A percentile compares a stretch with the other conserved stretches of the same genome.
Evolutionary conservation across 2,113 vertebrate genomes (phyloP).

Genomic region (Emydura subglobosa): DNA sequence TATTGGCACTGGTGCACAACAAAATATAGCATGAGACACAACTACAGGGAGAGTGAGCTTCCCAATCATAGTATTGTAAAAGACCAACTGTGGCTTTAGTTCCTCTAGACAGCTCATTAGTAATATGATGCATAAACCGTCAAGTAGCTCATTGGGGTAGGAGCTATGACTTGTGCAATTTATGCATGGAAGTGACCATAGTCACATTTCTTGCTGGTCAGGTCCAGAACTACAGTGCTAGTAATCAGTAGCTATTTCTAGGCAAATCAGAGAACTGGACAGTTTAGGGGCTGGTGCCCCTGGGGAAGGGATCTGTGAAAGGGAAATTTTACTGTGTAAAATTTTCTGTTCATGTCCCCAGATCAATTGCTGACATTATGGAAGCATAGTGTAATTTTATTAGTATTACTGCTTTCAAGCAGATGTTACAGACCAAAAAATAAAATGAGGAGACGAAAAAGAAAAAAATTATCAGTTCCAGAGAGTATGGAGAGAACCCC

Average conservation of each 20-base stretch:
- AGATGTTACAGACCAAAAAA: slow-evolving; percentile 61
- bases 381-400: slow-evolving; percentile 46
- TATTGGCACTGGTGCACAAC: background rate
- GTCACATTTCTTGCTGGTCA: background rate
- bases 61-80: background rate
- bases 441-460: slow-evolving; percentile 48
- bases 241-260: background rate
- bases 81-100: background rate
- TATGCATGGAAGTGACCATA: background rate
- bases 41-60: background rate
- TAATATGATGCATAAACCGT: background rate
- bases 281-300: background rate
- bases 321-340: background rate
- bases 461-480: slow-evolving; percentile 67
- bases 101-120: background rate
- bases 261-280: background rate
- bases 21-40: background rate
- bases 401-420: slow-evolving; percentile 28
- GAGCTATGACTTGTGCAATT: background rate
- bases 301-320: background rate
- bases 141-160: background rate
- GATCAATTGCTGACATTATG: slow-evolving; percentile 57
- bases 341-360: slow-evolving; percentile 53
- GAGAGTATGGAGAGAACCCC: slow-evolving; percentile 50
- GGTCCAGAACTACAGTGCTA: background rate